Base-by-base conservation (phyloP, 2,888 invertebrate species). In the Tromatobia lineatoria region DNA sequence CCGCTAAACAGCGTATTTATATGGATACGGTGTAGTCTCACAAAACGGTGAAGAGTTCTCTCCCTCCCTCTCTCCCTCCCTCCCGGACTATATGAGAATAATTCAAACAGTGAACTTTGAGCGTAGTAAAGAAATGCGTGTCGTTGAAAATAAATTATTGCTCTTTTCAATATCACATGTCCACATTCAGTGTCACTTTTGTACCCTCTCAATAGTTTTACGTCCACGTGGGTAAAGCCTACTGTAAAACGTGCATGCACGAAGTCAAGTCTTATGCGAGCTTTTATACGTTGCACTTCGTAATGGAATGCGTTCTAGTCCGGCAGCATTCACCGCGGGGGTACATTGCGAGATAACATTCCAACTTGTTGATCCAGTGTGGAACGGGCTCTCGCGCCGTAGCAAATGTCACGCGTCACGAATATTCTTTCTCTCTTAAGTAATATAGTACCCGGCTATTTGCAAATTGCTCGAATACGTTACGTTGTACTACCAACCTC, bases 361-460 rank as follows among this genome's bases (percentile, higher is more conserved):
- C 83, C 85, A 86, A 87, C 87, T 86, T 87, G 86, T 87, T 87
- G 87, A 87, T 87, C 83, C 86, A 47, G 71, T 61, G 80, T 11
- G 50, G 42, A 64, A 13, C 61, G 74, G 13, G n/a, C 59, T 45
- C 67, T n/a, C 67, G n/a, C 34, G 38, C 76, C 69, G 71, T 45
- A 74, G 73, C 83, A 77, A 73, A 83, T 80, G 83, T 80, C 77
- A 80, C 61, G 69, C 73, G 64, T 80, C 76, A 80, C 73, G 67
- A 67, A 83, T 80, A 80, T 77, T 80, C 76, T 83, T 77, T 77
- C 59, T 66, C 77, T 69, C 50, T 69, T 80, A 73, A 83, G 73
- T 80, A 77, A 77, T 69, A 74, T 47, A 47, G 74, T 73, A 34
- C 34, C 73, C 47, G 83, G 61, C 73, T 80, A 73, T 73, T 80